A percentile compares a stretch with the other conserved stretches of the same genome.
Evolutionary conservation across 2,113 vertebrate genomes (phyloP).

Genomic region (Cololabis saira): DNA sequence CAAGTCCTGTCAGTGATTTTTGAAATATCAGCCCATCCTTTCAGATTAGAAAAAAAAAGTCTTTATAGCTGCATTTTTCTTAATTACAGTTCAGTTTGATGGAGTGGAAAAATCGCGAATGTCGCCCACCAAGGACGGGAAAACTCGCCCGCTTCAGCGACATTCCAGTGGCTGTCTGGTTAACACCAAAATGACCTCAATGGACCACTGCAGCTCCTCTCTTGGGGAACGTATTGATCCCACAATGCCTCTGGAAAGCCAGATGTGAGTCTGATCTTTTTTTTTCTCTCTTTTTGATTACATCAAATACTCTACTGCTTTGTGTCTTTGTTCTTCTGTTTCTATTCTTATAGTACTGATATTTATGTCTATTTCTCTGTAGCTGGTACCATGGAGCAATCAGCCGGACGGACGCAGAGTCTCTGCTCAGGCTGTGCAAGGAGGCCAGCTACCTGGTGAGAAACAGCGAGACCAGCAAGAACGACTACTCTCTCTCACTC

Average conservation of each 20-base stretch:
- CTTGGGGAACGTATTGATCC: constrained; percentile 93
- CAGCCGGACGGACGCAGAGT: constrained; percentile 94
- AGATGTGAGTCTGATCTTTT: constrained; percentile 88
- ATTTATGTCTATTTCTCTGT: constrained; percentile 5
- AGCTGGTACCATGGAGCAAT: constrained; percentile 99
- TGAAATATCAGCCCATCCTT: not conserved
- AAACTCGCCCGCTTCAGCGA: constrained; percentile 85
- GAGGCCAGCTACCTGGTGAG: constrained; percentile 98
- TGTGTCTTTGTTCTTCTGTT: not conserved
- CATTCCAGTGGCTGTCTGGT: constrained; percentile 88
- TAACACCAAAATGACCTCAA: constrained; percentile 84
- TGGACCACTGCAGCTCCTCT: constrained; percentile 85
- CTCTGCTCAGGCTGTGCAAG: constrained; percentile 93
- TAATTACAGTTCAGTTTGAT: constrained; percentile 88
- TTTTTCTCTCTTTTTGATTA: not conserved
- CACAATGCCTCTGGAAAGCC: constrained; percentile 91
- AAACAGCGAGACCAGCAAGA: constrained; percentile 98
- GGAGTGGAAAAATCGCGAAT: constrained; percentile 85
- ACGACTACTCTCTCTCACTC: constrained; percentile 97
- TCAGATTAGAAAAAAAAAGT: constrained; percentile 1
- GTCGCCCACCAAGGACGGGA: constrained; percentile 90
- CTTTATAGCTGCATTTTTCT: constrained; percentile 16
- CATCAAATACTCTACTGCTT: not conserved
- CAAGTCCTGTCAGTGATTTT: not conserved
- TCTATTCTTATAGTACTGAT: not conserved